Evolutionary conservation across 2,888 invertebrate species (phyloP).

Genomic region (Fabriciana adippe): DNA sequence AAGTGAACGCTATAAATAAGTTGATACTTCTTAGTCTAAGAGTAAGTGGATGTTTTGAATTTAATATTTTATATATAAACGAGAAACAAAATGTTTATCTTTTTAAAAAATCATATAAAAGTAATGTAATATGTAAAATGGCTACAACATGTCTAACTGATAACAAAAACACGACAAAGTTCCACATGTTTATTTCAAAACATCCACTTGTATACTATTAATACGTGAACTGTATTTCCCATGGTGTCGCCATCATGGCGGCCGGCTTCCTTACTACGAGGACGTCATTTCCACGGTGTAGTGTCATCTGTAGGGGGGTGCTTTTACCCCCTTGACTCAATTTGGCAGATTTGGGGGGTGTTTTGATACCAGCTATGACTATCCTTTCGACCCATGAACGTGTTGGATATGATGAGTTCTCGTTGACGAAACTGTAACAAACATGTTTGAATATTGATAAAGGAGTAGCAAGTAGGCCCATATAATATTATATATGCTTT

Average conservation of each 20-base stretch:
- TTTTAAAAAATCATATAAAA: too few relatives aligned
- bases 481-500: too few relatives aligned
- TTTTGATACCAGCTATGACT: constrained; percentile 89
- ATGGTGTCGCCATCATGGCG: constrained; percentile 90
- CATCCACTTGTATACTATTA: constrained; percentile 42
- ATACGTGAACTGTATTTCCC: constrained; percentile 84
- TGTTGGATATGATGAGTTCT: constrained; percentile 86
- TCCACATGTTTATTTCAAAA: constrained; percentile 1
- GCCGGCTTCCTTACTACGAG: constrained; percentile 93
- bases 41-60: constrained; percentile 4
- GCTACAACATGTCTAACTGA: not conserved
- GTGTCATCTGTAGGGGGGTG: constrained; percentile 84
- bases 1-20: constrained; percentile 16
- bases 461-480: too few relatives aligned
- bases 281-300: constrained; percentile 85
- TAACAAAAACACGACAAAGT: not conserved
- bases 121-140: too few relatives aligned
- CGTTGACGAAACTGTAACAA: constrained; percentile 79
- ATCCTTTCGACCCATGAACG: constrained; percentile 95
- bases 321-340: constrained; percentile 79
- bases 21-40: constrained; percentile 3
- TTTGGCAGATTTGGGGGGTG: constrained; percentile 86
- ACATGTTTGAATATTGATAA: not conserved
- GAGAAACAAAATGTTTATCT: too few relatives aligned
- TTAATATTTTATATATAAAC: not conserved